Base-by-base conservation (phyloP, 2,888 invertebrate species). In the Sisyra nigra region DNA sequence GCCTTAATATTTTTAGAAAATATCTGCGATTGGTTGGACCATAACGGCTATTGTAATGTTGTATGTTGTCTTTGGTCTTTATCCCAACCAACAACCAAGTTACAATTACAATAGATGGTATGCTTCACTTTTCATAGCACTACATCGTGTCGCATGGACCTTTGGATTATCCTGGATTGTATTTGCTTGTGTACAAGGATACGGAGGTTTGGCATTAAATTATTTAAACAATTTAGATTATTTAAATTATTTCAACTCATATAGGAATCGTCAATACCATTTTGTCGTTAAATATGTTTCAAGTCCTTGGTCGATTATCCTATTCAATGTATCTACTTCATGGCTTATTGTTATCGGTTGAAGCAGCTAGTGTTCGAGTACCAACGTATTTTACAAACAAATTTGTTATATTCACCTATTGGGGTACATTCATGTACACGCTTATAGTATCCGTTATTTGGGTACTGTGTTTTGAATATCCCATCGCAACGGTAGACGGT, bases 241-340 rank as follows among this genome's bases (percentile, higher is more conserved):
- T 7, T 24, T n/a, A n/a, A 24, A 24, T 24, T 24, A 3, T 24
- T 5, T 5, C 24, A 24, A 24, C 7, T 24, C 7, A 5, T 5
- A 24, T 30, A 69, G 68, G 68, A 49, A 60, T 65, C 1, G 14
- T 35, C 2, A 35, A 35, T 13, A 15, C 14, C 9, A 13, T 35
- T 11, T 6, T 35, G 6, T 35, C 35, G 15, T n/a, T 35, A 13
- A 2, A 13, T 1, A 35, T 35, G 10, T 35, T 35, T 5, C 35
- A 35, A 13, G 6, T 35, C 3, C 17, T 35, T 8, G 3, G n/a
- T 8, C 8, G 35, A 35, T 13, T 35, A 13, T 15, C 35, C 9
- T 35, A 35, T 13, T 35, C 35, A 35, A 35, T 35, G 17, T 35
- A 35, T 35, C 17, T 35, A 4, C n/a, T 15, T 15, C 35, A 35